Evolutionary conservation across 2,113 vertebrate species (phyloP).

Genomic region (Archocentrus centrarchus): DNA sequence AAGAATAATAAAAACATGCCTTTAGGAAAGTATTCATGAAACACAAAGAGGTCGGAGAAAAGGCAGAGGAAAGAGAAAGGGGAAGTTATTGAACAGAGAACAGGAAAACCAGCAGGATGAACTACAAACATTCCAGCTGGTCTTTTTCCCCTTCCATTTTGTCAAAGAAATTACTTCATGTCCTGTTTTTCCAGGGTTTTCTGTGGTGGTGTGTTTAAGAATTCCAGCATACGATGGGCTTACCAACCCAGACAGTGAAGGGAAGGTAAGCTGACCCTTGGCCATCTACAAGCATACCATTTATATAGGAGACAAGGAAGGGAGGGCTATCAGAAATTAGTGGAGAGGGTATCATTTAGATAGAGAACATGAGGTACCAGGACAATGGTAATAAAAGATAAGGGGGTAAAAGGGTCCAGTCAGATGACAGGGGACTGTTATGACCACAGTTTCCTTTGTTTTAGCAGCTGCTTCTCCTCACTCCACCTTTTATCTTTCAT

Average conservation of each 20-base stretch:
- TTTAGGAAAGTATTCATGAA: constrained; percentile 11
- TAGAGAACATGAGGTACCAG: neutral
- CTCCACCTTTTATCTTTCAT: neutral
- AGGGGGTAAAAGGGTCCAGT: neutral
- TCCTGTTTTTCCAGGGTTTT: neutral
- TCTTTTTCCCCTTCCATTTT: neutral
- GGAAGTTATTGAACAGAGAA: neutral
- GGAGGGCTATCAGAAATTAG: neutral
- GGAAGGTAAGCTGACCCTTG: neutral
- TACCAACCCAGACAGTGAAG: neutral
- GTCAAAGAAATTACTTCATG: neutral
- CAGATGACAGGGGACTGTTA: neutral
- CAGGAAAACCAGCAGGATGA: neutral
- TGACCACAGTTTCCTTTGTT: neutral
- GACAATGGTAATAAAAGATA: neutral
- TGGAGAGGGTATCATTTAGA: neutral
- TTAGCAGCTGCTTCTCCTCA: neutral
- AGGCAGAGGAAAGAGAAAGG: neutral
- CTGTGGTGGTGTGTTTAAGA: neutral
- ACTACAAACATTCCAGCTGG: neutral
- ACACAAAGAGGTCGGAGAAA: constrained; percentile 7
- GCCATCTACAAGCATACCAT: neutral
- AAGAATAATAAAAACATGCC: neutral
- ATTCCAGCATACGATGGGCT: neutral
- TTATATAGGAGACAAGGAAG: neutral